These are phyloP conservation scores for Danio aesculapii DNA, from an alignment of 2,797 vertebrate species.

Conservation along the genomic window DNA sequence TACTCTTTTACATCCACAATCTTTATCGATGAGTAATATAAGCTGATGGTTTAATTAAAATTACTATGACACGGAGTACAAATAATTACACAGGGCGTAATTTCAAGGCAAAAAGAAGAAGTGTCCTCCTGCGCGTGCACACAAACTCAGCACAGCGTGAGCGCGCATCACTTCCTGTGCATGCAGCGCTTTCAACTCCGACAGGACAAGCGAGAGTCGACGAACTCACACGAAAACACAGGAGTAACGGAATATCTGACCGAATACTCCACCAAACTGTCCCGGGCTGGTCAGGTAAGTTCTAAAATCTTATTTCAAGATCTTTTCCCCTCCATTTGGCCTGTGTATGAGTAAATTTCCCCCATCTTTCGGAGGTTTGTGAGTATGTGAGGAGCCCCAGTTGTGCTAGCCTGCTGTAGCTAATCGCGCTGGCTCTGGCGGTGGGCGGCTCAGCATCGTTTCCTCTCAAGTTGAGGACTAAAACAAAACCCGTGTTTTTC, in stretches of 20 bases:
- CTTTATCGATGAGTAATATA: too few relatives aligned
- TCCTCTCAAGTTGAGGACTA: not conserved
- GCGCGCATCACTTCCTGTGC: slow-evolving; percentile 64
- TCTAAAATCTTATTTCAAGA: not conserved
- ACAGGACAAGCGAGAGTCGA: slow-evolving; percentile 31
- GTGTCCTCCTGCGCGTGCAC: not conserved
- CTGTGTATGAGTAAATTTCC: not conserved
- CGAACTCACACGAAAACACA: not conserved
- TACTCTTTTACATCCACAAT: too few relatives aligned
- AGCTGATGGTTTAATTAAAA: too few relatives aligned
- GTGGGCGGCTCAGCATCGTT: slow-evolving; percentile 6
- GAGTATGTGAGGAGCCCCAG: slow-evolving; percentile 15
- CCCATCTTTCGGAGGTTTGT: slow-evolving; percentile 7
- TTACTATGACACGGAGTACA: too few relatives aligned
- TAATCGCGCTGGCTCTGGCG: slow-evolving; percentile 6
- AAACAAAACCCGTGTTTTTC: not conserved
- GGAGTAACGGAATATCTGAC: not conserved
- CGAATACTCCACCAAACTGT: not conserved
- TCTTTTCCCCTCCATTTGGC: not conserved
- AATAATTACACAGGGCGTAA: not conserved
- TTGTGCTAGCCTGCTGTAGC: slow-evolving; percentile 47
- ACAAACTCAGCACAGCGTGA: not conserved
- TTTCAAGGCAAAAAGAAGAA: not conserved
- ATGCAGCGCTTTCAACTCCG: slow-evolving; percentile 43
- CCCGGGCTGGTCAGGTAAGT: slow-evolving; percentile 12